Conservation (phyloP, 2,888 invertebrate genomes). For the Fragum whitleyi region DNA sequence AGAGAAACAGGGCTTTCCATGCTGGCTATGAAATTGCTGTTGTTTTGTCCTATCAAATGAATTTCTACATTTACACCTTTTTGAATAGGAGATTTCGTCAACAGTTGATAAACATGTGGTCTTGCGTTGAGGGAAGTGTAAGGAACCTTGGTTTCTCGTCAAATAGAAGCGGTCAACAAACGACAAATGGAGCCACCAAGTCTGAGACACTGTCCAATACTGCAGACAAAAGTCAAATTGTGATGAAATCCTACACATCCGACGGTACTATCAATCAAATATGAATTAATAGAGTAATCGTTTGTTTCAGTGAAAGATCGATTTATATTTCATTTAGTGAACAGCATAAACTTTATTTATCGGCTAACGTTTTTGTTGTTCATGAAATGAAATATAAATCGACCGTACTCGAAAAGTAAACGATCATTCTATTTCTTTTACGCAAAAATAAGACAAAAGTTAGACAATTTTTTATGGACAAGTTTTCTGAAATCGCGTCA, state of each 20-base stretch:
- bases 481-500: too few relatives aligned
- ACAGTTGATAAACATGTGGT: background rate
- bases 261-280: too few relatives aligned
- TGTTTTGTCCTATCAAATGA: conserved; percentile 51
- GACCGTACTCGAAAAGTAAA: too few relatives aligned
- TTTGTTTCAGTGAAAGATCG: too few relatives aligned
- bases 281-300: too few relatives aligned
- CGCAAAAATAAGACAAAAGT: too few relatives aligned
- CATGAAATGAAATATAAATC: too few relatives aligned
- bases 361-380: too few relatives aligned
- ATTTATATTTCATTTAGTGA: too few relatives aligned
- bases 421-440: too few relatives aligned
- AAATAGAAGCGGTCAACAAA: background rate
- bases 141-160: background rate
- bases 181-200: background rate
- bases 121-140: background rate
- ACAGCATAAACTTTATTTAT: too few relatives aligned
- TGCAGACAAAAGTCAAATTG: background rate
- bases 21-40: conserved; percentile 45
- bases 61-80: conserved; percentile 57
- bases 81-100: conserved; percentile 38
- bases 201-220: background rate
- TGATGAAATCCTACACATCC: conserved; percentile 8
- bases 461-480: too few relatives aligned
- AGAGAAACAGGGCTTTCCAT: conserved; percentile 40